Evolutionary conservation across 2,797 vertebrate genomes (phyloP).

Genomic region (Alca torda): DNA sequence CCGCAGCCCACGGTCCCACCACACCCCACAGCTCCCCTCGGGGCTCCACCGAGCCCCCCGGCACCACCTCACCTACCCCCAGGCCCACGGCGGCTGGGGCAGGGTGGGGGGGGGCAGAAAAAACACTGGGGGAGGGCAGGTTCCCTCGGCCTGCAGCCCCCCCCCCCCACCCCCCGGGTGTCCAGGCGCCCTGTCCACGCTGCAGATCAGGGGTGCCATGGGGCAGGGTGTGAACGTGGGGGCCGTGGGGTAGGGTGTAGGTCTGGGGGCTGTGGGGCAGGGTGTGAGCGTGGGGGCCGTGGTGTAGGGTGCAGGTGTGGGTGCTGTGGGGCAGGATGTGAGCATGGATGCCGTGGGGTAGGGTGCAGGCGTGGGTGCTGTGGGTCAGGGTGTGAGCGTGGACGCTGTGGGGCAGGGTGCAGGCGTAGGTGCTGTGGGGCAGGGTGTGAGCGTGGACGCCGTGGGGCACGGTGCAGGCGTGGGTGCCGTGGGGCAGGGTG

Average conservation of each 20-base stretch:
- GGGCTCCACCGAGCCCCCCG: not conserved
- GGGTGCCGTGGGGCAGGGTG: not conserved
- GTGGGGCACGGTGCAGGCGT: too few species aligned
- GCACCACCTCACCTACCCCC: not conserved
- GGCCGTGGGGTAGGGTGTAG: not conserved
- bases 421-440: not conserved
- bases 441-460: not conserved
- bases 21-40: too few species aligned
- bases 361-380: too few species aligned
- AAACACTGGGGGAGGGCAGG: not conserved
- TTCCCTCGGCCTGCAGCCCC: not conserved
- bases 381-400: not conserved
- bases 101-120: not conserved
- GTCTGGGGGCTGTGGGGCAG: not conserved
- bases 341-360: too few species aligned
- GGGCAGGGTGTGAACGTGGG: not conserved
- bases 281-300: too few species aligned
- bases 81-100: not conserved
- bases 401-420: not conserved
- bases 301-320: not conserved
- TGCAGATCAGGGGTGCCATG: too few species aligned
- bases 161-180: too few species aligned
- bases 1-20: not conserved
- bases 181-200: not conserved
- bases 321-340: too few species aligned